These are phyloP conservation scores for Thalassarche chlororhynchos DNA, from an alignment of 2,113 vertebrate genomes.

Conservation along the genomic window DNA sequence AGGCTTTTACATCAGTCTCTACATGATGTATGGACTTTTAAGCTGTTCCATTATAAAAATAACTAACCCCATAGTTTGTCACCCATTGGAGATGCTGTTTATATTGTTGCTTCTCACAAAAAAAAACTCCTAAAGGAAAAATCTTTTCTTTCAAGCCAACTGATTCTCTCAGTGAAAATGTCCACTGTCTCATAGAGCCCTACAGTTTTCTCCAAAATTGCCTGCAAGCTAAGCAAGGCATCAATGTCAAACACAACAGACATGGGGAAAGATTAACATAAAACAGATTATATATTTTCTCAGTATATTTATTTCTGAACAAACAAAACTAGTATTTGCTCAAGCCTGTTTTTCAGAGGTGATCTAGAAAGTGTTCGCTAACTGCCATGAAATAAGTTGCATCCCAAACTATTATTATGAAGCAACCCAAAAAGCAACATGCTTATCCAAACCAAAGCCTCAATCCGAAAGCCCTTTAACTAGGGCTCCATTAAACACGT, in stretches of 20 bases:
- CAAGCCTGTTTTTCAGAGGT: not conserved
- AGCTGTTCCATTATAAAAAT: not conserved
- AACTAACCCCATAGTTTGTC: not conserved
- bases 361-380: not conserved
- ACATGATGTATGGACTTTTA: not conserved
- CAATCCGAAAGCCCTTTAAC: not conserved
- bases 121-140: not conserved
- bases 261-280: fast-evolving
- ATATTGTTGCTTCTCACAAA: not conserved
- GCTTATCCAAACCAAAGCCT: not conserved
- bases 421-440: not conserved
- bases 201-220: not conserved
- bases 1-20: not conserved
- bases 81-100: not conserved
- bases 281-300: not conserved
- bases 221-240: not conserved
- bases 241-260: not conserved
- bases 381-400: not conserved
- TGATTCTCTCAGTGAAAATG: not conserved
- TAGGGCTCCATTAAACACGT: fast-evolving
- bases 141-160: not conserved
- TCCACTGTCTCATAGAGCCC: not conserved
- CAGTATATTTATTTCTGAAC: not conserved
- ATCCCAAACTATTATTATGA: not conserved
- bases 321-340: not conserved